Percentiles rank a stretch among this genome's conserved stretches.
Evolutionary conservation across 2,888 invertebrate genomes (phyloP).

Genomic region (Hirtodrosophila cameraria): DNA sequence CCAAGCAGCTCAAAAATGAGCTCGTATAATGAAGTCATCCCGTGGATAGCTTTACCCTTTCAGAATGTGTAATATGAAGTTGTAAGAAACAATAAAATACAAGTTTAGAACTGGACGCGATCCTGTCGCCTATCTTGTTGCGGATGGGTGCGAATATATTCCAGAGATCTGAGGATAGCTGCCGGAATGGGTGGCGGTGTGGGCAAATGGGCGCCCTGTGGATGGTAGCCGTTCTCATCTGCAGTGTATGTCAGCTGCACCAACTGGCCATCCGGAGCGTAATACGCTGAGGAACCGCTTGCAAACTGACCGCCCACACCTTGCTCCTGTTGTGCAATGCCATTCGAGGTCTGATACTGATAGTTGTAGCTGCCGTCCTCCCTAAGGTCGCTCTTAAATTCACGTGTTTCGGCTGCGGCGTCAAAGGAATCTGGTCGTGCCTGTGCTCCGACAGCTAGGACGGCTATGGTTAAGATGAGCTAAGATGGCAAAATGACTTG

Average conservation of each 20-base stretch:
- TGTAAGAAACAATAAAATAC: conserved; percentile 7
- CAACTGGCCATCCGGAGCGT: conserved; percentile 85
- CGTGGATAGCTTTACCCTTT: neutral
- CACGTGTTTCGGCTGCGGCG: conserved; percentile 81
- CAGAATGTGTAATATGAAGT: conserved; percentile 19
- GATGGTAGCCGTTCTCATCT: conserved; percentile 86
- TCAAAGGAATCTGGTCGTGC: conserved; percentile 78
- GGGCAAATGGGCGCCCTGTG: conserved; percentile 83
- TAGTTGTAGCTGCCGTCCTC: conserved; percentile 84
- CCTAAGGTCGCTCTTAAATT: conserved; percentile 81
- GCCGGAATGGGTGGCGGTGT: conserved; percentile 83
- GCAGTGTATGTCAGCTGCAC: conserved; percentile 85
- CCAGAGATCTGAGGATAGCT: conserved; percentile 79
- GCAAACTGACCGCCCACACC: conserved; percentile 86
- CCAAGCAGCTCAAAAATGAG: conserved; percentile 44
- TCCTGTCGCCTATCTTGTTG: conserved; percentile 72
- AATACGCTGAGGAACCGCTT: conserved; percentile 86
- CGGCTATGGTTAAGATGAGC: conserved; percentile 70
- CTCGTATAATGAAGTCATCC: conserved; percentile 14
- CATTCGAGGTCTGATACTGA: conserved; percentile 86
- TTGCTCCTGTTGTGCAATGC: conserved; percentile 86
- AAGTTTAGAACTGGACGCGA: conserved; percentile 37
- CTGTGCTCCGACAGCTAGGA: conserved; percentile 61
- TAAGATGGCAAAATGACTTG: conserved; percentile 12
- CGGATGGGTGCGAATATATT: conserved; percentile 83